A percentile compares a stretch with the other conserved stretches of the same genome.
phyloP scores from a whole-genome alignment of 2,888 invertebrate species.

The Argyresthia goedartella region DNA sequence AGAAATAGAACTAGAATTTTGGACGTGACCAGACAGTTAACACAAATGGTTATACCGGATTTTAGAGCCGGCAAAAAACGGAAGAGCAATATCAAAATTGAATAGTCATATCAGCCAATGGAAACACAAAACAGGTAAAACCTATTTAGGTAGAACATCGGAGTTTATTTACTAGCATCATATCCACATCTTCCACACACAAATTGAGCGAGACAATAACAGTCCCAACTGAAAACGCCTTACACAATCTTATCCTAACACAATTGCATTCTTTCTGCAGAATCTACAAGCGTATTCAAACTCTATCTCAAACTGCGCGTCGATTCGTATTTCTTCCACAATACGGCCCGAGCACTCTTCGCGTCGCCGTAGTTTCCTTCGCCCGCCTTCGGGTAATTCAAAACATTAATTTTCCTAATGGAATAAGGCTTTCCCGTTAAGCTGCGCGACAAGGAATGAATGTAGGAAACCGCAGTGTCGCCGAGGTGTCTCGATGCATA shows the following conservation, averaged over 20 bases:
- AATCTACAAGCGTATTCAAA: background rate
- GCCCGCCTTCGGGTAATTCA: constrained; percentile 44
- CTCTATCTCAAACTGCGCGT: background rate
- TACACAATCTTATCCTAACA: background rate
- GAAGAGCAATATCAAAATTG: no score
- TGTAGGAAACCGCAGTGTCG: constrained; percentile 7
- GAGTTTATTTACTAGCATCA: no score
- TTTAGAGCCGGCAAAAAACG: no score
- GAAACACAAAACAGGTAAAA: no score
- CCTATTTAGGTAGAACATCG: no score
- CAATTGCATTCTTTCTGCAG: background rate
- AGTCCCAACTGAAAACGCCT: background rate
- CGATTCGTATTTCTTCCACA: background rate
- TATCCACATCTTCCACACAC: no score
- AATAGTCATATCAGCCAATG: no score
- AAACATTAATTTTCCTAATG: constrained; percentile 72
- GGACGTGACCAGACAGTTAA: no score
- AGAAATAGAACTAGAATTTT: no score
- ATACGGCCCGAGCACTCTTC: constrained; percentile 7
- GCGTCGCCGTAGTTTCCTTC: constrained; percentile 12
- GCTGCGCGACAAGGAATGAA: constrained; percentile 42
- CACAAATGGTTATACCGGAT: no score
- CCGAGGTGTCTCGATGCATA: constrained; percentile 53
- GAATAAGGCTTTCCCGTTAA: constrained; percentile 54
- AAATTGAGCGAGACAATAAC: no score